These are phyloP conservation scores for Eudasyphora cyanicolor DNA, from an alignment of 2,888 invertebrate species.

Conservation along the genomic window DNA sequence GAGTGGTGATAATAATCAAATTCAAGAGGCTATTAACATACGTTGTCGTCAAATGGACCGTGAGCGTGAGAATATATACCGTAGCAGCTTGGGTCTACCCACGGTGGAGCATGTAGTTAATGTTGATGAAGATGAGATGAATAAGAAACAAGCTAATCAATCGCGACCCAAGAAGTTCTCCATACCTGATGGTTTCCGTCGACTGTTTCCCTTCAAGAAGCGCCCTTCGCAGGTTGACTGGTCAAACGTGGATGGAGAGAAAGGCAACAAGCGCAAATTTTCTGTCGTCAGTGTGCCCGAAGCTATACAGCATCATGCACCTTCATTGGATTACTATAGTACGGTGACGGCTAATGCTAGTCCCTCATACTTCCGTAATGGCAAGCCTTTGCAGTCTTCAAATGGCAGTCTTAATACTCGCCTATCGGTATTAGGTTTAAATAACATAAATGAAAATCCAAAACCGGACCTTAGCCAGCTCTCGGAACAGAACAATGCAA, in stretches of 20 bases:
- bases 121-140: conserved; percentile 69
- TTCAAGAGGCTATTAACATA: conserved; percentile 78
- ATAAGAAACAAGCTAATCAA: conserved; percentile 61
- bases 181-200: conserved; percentile 77
- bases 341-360: conserved; percentile 73
- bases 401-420: conserved; percentile 65
- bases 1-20: conserved; percentile 80
- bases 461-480: conserved; percentile 13
- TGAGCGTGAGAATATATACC: conserved; percentile 70
- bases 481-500: conserved; percentile 16
- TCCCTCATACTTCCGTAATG: conserved; percentile 71
- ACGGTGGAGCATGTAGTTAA: conserved; percentile 70
- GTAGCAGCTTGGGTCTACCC: conserved; percentile 61
- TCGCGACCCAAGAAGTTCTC: conserved; percentile 76
- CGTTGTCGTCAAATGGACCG: conserved; percentile 73
- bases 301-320: conserved; percentile 66
- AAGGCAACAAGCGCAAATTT: conserved; percentile 70
- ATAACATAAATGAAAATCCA: conserved; percentile 27
- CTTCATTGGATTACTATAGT: conserved; percentile 73
- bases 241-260: conserved; percentile 43
- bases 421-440: conserved; percentile 28
- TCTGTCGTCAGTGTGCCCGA: conserved; percentile 77
- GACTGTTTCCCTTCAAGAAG: conserved; percentile 77
- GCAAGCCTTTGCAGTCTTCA: conserved; percentile 56
- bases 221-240: conserved; percentile 72